A percentile compares a stretch with the other conserved stretches of the same genome.
Evolutionary conservation across 2,888 invertebrate genomes (phyloP).

Genomic region (Falcaria lacertinaria): DNA sequence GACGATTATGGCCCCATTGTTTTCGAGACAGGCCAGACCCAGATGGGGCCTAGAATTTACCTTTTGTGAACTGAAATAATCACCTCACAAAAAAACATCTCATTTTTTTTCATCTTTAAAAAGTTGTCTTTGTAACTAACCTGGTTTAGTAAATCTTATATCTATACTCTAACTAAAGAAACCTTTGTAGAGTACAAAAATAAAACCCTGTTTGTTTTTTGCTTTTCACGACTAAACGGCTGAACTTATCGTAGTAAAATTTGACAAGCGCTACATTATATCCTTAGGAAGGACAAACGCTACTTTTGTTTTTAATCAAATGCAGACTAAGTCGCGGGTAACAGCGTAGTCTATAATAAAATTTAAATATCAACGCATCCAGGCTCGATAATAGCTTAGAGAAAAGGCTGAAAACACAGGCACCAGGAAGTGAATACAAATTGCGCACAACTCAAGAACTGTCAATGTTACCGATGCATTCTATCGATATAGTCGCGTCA

Average conservation of each 20-base stretch:
- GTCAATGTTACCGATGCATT: conserved; percentile 30
- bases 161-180: no score
- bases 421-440: conserved; percentile 69
- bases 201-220: no score
- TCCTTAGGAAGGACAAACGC: no score
- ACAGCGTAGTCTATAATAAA: background rate
- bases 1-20: conserved; percentile 40
- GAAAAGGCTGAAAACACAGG: conserved; percentile 45
- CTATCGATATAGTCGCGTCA: conserved; percentile 1
- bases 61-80: conserved; percentile 54
- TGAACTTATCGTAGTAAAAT: no score
- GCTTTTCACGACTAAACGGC: no score
- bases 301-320: no score
- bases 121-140: no score
- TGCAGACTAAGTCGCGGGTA: no score
- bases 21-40: conserved; percentile 19
- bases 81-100: conserved; percentile 37
- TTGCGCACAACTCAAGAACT: conserved; percentile 64
- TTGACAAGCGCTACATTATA: no score
- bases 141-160: no score
- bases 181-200: no score
- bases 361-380: background rate
- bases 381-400: conserved; percentile 20
- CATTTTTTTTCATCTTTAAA: no score
- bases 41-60: conserved; percentile 44